phyloP scores from a whole-genome alignment of 2,888 invertebrate species.

The Tetranychus piercei region DNA sequence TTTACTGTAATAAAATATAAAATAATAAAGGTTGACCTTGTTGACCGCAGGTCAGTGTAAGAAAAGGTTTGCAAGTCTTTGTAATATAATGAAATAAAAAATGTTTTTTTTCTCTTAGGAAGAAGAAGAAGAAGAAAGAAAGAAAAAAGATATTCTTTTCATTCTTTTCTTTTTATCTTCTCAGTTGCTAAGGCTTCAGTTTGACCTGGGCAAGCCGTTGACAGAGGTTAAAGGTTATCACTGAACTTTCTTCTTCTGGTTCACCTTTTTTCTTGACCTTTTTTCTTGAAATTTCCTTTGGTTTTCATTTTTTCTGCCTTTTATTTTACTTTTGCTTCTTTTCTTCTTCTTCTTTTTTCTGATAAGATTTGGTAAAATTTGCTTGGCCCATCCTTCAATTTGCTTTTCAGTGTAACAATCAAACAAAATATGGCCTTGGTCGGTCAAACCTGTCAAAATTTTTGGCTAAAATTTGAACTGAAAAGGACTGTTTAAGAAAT shows the following conservation, averaged over 20 bases:
- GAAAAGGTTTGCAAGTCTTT: no score
- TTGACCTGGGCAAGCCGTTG: conserved; percentile 1
- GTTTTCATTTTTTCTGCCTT: neutral
- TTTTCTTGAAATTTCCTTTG: neutral
- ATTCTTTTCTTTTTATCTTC: neutral
- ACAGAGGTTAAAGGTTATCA: neutral
- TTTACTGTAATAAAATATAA: no score
- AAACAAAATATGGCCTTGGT: neutral
- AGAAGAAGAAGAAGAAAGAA: neutral
- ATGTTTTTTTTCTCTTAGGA: no score
- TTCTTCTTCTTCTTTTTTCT: neutral
- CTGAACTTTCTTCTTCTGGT: neutral
- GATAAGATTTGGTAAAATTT: no score
- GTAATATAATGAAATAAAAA: no score
- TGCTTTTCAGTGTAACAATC: neutral
- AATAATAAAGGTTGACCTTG: no score
- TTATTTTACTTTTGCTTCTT: neutral
- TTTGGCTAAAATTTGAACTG: neutral
- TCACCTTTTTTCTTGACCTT: neutral
- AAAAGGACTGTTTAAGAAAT: neutral
- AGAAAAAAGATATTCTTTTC: neutral
- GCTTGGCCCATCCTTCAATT: no score
- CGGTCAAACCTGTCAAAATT: conserved; percentile 4
- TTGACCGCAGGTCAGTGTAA: no score
- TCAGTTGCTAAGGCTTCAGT: neutral